Base-by-base conservation (phyloP, 1,140 invertebrate species). In the Pseudomyrmex sp. region DNA sequence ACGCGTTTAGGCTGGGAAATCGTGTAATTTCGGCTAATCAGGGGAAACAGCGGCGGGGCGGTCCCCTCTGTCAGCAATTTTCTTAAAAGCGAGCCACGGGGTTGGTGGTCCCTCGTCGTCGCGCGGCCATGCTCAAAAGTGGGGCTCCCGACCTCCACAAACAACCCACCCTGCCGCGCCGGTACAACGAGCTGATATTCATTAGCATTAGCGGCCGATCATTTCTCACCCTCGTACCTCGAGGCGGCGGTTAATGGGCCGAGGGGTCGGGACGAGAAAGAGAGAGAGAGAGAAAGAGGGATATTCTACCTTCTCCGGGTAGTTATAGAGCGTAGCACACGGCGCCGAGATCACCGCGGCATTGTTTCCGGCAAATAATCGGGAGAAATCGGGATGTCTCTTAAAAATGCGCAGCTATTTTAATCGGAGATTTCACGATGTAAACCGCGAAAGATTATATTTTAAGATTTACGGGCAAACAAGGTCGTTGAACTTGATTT, bases 141-240 rank as follows among this genome's bases (percentile, higher is more conserved):
- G 68, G 70, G 73, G 73, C 66, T 85, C 54, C 74, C 73, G 69
- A 88, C 84, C 88, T 80, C 75, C 74, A 35, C 35, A 86, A 90
- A 89, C 85, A 90, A 83, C 85, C 89, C 89, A 35, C 73, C 90
- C 83, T 80, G 79, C 66, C 82, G 80, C 74, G 63, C 68, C 87
- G 74, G 85, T 68, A 88, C 87, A 87, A 91, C 88, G 82, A 90
- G 87, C 86, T 86, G 90, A 92, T 92, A 92, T 93, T 92, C 92
- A 93, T 93, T 93, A 93, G 88, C 90, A 92, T 91, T 90, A 91
- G 87, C 90, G 90, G 85, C 87, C 91, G 90, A 92, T 93, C 91
- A 92, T 91, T 92, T 92, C 88, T 91, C 88, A 91, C 89, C 88
- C 86, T 88, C 87, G 86, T 90, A 87, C 80, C 82, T 83, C 74